Percentiles rank a stretch among this genome's conserved stretches.
Evolutionary conservation across 1,140 invertebrate species (phyloP).

Genomic region (Dryas iulia): DNA sequence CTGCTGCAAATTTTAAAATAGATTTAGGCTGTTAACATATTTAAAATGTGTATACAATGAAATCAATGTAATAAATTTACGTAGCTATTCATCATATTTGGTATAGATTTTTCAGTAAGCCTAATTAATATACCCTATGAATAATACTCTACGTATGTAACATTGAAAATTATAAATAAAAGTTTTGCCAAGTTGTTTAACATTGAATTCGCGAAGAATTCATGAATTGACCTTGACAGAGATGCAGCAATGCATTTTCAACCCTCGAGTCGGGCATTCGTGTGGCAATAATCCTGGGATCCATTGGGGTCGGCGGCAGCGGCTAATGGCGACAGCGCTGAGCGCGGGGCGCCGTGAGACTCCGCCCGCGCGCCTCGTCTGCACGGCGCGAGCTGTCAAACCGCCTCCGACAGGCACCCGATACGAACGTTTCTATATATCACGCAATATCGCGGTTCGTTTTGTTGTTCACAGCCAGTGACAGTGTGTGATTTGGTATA

Average conservation of each 20-base stretch:
- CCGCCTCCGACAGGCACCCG: conserved; percentile 72
- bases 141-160: not conserved
- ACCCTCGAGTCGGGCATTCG: conserved; percentile 59
- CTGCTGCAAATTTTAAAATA: not conserved
- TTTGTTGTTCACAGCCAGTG: conserved; percentile 60
- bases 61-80: too few relatives aligned
- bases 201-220: conserved; percentile 37
- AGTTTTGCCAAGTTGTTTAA: conserved; percentile 16
- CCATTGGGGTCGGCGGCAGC: conserved; percentile 53
- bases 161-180: not conserved
- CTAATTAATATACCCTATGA: too few relatives aligned
- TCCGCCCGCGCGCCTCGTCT: conserved; percentile 64
- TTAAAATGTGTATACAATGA: too few relatives aligned
- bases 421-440: conserved; percentile 65
- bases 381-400: conserved; percentile 72
- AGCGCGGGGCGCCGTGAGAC: conserved; percentile 54
- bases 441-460: conserved; percentile 57
- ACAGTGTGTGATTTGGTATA: conserved; percentile 66
- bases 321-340: conserved; percentile 50
- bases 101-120: too few relatives aligned
- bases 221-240: conserved; percentile 65
- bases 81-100: too few relatives aligned
- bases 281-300: conserved; percentile 62
- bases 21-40: too few relatives aligned
- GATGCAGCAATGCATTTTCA: conserved; percentile 67